Evolutionary conservation across 2,888 invertebrate genomes (phyloP).

Genomic region (Torymus texanus): DNA sequence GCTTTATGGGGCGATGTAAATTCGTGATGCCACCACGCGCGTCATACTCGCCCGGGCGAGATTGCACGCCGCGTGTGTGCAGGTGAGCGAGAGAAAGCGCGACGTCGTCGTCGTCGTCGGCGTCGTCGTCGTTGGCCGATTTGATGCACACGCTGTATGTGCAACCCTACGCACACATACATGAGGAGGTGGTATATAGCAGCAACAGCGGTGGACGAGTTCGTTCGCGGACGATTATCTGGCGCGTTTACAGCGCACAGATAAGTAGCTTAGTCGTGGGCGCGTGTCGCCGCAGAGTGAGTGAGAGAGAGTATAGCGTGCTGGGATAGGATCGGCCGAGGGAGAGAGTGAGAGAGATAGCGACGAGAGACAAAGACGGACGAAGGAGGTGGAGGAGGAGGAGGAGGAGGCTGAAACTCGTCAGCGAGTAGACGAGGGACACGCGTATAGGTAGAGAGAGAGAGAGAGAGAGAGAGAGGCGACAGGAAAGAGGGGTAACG

Average conservation of each 20-base stretch:
- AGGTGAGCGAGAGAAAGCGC: neutral
- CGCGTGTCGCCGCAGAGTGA: slow-evolving; percentile 62
- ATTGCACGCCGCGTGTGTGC: slow-evolving; percentile 9
- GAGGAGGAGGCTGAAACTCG: slow-evolving; percentile 39
- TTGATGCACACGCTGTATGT: neutral
- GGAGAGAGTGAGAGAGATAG: slow-evolving; percentile 32
- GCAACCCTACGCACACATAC: neutral
- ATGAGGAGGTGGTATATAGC: slow-evolving; percentile 23
- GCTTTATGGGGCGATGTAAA: slow-evolving; percentile 33
- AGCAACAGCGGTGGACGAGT: slow-evolving; percentile 32
- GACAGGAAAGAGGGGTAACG: slow-evolving; percentile 58
- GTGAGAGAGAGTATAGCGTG: slow-evolving; percentile 30
- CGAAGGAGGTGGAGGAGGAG: slow-evolving; percentile 16
- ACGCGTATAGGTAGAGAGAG: slow-evolving; percentile 13
- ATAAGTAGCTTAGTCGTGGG: slow-evolving; percentile 69
- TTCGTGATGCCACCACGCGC: slow-evolving; percentile 11
- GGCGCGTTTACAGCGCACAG: slow-evolving; percentile 56
- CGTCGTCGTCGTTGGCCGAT: slow-evolving; percentile 40
- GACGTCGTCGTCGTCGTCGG: neutral
- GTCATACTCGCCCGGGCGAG: slow-evolving; percentile 3
- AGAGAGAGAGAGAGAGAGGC: no score
- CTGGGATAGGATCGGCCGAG: slow-evolving; percentile 32
- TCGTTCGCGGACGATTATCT: slow-evolving; percentile 55
- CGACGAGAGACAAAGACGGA: slow-evolving; percentile 42
- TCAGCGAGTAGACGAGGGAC: slow-evolving; percentile 48